Base-by-base conservation (phyloP, 2,888 invertebrate species). In the Scaptomyza reducta region DNA sequence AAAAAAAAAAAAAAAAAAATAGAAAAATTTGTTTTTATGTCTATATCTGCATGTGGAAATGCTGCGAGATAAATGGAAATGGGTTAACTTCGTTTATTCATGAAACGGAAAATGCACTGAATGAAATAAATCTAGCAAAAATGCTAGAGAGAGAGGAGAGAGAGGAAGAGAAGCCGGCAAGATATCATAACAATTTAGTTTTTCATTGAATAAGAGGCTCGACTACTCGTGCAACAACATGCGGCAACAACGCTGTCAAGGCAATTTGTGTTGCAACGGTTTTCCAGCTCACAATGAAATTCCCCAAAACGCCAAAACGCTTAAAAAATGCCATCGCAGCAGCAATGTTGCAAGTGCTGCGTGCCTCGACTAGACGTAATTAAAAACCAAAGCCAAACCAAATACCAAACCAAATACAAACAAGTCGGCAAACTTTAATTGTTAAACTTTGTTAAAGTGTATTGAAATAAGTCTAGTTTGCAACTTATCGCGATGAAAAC, bases 41-140 rank as follows among this genome's bases (percentile, higher is more conserved):
- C 60, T 59, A 62, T 56, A 75, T 61, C 42, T 41, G 42, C 35
- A 27, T 22, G 38, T 22, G 33, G 14, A 40, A 60, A 64, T 63
- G 61, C 56, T 50, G 74, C 74, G n/a, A n/a, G n/a, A n/a, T n/a
- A n/a, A 64, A 51, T 68, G 55, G 75, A 83, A 82, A 86, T 82
- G 83, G 86, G 81, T 82, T 82, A 82, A 82, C 46, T 63, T 49
- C 66, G 38, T 29, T 75, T 76, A 75, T 76, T 75, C 74, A 76
- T 65, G 64, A 50, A 11, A 57, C 50, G 45, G 22, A 47, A 49
- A 66, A 46, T 46, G 59, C 40, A 40, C 40, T 71, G 67, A 74
- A 74, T 74, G 74, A 55, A 74, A 75, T 53, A 60, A 76, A 76
- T 68, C 71, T 67, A 11, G 27, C 56, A 41, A 51, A 40, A 45